Base-by-base conservation (phyloP, 1,140 invertebrate species). In the Pachypeltis micranthus region DNA sequence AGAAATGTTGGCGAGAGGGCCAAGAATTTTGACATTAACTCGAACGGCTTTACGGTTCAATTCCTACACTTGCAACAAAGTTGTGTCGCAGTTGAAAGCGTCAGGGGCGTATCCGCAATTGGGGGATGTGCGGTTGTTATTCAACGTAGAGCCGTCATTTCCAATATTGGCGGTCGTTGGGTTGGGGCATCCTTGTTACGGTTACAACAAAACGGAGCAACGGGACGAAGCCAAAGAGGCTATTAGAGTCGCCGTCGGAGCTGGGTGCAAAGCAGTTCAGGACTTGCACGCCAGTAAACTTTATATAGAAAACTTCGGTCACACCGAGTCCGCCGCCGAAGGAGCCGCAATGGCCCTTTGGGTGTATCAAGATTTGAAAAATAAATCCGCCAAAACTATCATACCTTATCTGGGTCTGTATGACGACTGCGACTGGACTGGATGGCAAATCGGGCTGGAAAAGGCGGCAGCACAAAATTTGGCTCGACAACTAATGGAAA, bases 271-370 rank as follows among this genome's bases (percentile, higher is more conserved):
- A 63, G 74, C 77, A 19, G 68, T 87, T 59, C 72, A 80, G 63
- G 72, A 76, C 2, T 72, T 76, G 14, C 82, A 83, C 16, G 79
- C 88, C 0, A 80, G 79, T 64, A 73, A 82, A 29, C 83, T 91
- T 47, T 72, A 75, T 7, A 72, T 91, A 0, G 88, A 91, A 71
- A 77, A 79, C 44, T 83, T 88, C 69, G 82, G 79, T 0, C 80
- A 87, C 74, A 79, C 86, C 1, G 84, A 88, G 73, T 83, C 85
- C 26, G 81, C 86, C 1, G 87, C 87, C 1, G 88, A 91, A 74
- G 87, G 86, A 2, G 79, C 81, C 44, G 67, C 75, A 24, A 74
- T 91, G 39, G 76, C 77, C 39, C 69, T 83, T 3, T 87, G 79
- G 77, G 72, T 73, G 39, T 88, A 81, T 72, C 85, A 88, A 75